Conservation (phyloP, 2,888 invertebrate genomes). For the Napeogenes inachia region DNA sequence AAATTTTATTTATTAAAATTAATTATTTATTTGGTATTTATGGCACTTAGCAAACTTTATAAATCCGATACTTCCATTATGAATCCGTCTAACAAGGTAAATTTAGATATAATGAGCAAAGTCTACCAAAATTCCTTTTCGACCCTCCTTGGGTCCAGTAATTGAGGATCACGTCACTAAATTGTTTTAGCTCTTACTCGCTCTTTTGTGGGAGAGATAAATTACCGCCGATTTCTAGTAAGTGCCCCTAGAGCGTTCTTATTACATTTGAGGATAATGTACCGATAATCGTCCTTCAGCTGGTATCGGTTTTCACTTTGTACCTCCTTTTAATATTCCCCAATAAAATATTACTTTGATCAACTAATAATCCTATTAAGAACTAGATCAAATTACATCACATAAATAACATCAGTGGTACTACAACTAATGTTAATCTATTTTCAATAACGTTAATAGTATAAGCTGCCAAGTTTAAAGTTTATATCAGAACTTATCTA, state of each 20-base stretch:
- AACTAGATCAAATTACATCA: too few relatives aligned
- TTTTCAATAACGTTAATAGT: not conserved
- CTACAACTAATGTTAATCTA: not conserved
- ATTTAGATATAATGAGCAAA: conserved; percentile 30
- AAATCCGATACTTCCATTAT: conserved; percentile 11
- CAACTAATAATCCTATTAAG: too few relatives aligned
- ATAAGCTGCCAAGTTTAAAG: not conserved
- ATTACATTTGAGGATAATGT: conserved; percentile 43
- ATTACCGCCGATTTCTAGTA: conserved; percentile 53
- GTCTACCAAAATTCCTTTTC: conserved; percentile 23
- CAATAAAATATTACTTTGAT: not conserved
- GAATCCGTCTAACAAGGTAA: conserved; percentile 26
- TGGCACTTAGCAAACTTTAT: not conserved
- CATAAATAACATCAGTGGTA: not conserved
- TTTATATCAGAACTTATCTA: not conserved
- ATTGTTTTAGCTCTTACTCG: conserved; percentile 57
- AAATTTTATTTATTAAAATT: too few relatives aligned
- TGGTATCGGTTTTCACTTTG: conserved; percentile 30
- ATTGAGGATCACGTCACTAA: conserved; percentile 54
- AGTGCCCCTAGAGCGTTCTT: conserved; percentile 45
- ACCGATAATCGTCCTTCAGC: conserved; percentile 15
- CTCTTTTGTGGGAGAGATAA: conserved; percentile 52
- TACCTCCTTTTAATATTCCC: conserved; percentile 5
- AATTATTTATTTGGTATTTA: too few relatives aligned
- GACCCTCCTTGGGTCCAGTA: conserved; percentile 38